These are phyloP conservation scores for Drosophila macrothrix DNA, from an alignment of 2,888 invertebrate genomes.

Conservation along the genomic window DNA sequence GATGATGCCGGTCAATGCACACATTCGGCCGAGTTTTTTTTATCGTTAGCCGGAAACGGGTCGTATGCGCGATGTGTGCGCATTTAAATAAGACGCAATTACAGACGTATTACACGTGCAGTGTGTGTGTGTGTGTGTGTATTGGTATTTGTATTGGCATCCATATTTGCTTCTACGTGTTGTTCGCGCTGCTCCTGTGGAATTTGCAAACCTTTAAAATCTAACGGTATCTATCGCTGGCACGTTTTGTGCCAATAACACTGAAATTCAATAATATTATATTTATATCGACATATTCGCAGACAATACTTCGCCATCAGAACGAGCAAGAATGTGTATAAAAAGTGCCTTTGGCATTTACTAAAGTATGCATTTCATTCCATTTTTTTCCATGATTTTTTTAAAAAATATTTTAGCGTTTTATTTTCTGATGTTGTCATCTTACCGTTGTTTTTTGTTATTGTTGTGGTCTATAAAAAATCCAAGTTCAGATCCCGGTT, in stretches of 20 bases:
- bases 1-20: slow-evolving; percentile 68
- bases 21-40: slow-evolving; percentile 73
- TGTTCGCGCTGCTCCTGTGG: slow-evolving; percentile 27
- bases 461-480: slow-evolving; percentile 42
- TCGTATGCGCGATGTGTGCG: slow-evolving; percentile 64
- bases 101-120: slow-evolving; percentile 18
- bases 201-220: slow-evolving; percentile 20
- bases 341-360: slow-evolving; percentile 59
- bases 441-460: slow-evolving; percentile 31
- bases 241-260: slow-evolving; percentile 40
- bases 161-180: slow-evolving; percentile 32
- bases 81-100: slow-evolving; percentile 62
- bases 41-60: slow-evolving; percentile 62
- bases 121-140: slow-evolving; percentile 20
- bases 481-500: slow-evolving; percentile 16
- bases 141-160: not conserved
- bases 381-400: slow-evolving; percentile 6
- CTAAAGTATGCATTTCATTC: slow-evolving; percentile 59
- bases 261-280: slow-evolving; percentile 16
- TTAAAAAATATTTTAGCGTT: slow-evolving; percentile 6
- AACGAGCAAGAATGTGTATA: slow-evolving; percentile 56
- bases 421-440: slow-evolving; percentile 11
- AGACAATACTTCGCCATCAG: slow-evolving; percentile 10
- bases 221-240: slow-evolving; percentile 60
- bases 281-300: slow-evolving; percentile 2